Conservation (phyloP, 2,797 vertebrate genomes). For the Sarcoramphus papa region DNA sequence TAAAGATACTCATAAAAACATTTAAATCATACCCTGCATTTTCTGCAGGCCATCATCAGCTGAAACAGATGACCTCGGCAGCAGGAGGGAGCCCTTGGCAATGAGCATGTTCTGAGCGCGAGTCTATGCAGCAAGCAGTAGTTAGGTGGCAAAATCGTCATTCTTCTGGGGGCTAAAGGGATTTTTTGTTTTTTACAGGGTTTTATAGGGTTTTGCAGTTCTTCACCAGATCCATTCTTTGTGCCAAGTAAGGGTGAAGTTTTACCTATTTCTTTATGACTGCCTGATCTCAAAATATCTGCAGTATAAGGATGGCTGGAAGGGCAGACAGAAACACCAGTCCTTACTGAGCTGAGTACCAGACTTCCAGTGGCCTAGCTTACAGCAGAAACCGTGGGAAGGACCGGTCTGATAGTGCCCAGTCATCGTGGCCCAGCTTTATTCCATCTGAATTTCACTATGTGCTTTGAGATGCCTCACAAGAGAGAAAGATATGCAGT, state of each 20-base stretch:
- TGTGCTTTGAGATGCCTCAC: background rate
- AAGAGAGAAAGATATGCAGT: background rate
- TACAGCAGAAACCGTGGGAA: background rate
- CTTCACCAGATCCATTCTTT: background rate
- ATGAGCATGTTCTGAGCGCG: fast-evolving
- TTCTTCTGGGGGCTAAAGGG: background rate
- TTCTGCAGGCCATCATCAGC: background rate
- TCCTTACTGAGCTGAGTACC: background rate
- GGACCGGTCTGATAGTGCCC: background rate
- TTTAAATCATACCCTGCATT: background rate
- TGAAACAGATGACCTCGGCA: background rate
- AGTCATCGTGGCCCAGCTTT: background rate
- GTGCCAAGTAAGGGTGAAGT: background rate
- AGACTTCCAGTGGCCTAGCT: background rate
- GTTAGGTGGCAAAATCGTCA: background rate
- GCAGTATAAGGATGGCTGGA: background rate
- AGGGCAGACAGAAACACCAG: background rate
- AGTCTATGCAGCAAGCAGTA: background rate
- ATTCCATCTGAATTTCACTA: background rate
- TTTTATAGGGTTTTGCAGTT: background rate
- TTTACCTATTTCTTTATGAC: background rate
- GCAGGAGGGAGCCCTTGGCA: background rate
- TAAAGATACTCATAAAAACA: background rate
- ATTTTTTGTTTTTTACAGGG: background rate
- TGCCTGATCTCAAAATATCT: background rate